phyloP scores from a whole-genome alignment of 2,113 vertebrate genomes.

The Bubo blakistoni region DNA sequence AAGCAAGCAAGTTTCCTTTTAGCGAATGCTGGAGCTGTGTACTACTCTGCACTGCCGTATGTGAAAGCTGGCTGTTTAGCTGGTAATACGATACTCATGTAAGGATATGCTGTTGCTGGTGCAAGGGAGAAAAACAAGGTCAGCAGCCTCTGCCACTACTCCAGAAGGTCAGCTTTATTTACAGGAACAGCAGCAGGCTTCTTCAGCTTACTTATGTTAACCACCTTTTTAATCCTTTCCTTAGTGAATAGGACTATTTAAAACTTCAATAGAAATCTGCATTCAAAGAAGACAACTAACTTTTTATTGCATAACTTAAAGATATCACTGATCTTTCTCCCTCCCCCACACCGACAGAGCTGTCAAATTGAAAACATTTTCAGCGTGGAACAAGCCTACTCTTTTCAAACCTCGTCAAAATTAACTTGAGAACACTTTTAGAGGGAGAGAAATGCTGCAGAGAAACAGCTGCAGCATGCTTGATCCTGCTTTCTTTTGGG shows the following conservation, averaged over 20 bases:
- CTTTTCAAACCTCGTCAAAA: conserved; percentile 61
- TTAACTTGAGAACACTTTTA: conserved; percentile 51
- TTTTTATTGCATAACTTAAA: conserved; percentile 68
- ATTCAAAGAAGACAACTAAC: conserved; percentile 60
- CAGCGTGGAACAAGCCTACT: conserved; percentile 44
- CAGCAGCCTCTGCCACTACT: background rate
- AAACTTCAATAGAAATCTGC: conserved; percentile 54
- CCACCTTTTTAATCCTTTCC: background rate
- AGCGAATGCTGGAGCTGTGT: background rate
- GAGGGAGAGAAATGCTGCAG: conserved; percentile 31
- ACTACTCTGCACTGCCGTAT: background rate
- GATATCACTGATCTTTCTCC: conserved; percentile 63
- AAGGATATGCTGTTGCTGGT: background rate
- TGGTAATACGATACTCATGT: background rate
- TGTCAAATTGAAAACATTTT: conserved; percentile 64
- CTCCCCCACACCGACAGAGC: conserved; percentile 59
- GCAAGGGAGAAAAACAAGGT: conserved; percentile 13
- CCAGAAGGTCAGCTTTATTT: conserved; percentile 34
- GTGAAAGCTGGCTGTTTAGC: background rate
- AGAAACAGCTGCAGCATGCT: conserved; percentile 32
- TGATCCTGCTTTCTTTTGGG: background rate
- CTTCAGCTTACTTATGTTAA: background rate
- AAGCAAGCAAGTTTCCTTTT: background rate
- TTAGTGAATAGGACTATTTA: conserved; percentile 41
- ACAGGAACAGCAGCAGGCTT: background rate